phyloP scores from a whole-genome alignment of 2,888 invertebrate species.

The Allolobophora icterica region DNA sequence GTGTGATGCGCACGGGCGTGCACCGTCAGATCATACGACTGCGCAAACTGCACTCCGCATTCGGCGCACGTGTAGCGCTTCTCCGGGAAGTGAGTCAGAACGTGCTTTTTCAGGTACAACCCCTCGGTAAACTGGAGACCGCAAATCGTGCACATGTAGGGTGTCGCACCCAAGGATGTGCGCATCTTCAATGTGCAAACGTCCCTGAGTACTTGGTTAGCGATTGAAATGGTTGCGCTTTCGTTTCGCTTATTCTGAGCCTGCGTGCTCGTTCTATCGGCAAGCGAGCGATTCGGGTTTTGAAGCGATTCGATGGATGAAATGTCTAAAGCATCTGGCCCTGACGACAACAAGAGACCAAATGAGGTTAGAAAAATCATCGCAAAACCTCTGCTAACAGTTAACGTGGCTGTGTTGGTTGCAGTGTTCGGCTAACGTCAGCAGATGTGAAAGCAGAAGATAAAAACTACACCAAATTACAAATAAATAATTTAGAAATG shows the following conservation, averaged over 20 bases:
- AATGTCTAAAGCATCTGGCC: neutral
- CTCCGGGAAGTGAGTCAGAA: neutral
- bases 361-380: neutral
- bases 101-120: neutral
- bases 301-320: neutral
- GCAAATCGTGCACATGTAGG: conserved; percentile 20
- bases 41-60: neutral
- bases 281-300: neutral
- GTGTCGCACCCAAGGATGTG: neutral
- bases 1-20: neutral
- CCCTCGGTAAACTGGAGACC: neutral
- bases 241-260: neutral
- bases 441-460: neutral
- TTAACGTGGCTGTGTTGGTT: neutral
- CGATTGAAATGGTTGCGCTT: neutral
- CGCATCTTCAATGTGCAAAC: neutral
- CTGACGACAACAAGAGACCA: conserved; percentile 21
- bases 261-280: neutral
- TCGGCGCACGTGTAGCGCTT: neutral
- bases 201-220: neutral
- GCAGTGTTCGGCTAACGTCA: neutral
- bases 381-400: neutral
- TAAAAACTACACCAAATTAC: neutral
- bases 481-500: neutral
- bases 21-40: neutral